Percentiles rank a stretch among this genome's conserved stretches.
These are phyloP conservation scores for Cyphomyrmex costatus DNA, from an alignment of 1,140 invertebrate species.

Conservation along the genomic window DNA sequence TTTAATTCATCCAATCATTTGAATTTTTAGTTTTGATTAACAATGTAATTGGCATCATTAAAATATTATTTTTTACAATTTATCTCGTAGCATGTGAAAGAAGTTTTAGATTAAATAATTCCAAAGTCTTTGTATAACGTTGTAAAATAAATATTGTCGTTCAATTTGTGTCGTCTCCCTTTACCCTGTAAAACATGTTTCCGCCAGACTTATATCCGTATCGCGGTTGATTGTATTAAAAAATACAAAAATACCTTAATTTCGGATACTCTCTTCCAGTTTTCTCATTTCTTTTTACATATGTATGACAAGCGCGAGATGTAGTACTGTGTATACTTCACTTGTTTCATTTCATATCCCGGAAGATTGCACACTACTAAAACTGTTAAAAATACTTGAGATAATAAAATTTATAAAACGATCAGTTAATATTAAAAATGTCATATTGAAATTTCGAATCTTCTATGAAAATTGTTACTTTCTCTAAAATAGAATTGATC, in stretches of 20 bases:
- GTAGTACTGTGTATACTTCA: not conserved
- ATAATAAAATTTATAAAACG: not conserved
- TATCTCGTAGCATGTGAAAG: not conserved
- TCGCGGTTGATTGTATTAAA: constrained; percentile 10
- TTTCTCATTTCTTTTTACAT: not conserved
- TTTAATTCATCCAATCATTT: not conserved
- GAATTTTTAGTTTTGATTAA: constrained; percentile 21
- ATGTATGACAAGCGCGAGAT: constrained; percentile 1
- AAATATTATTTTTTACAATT: not conserved
- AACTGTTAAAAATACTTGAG: not conserved
- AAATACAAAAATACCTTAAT: constrained; percentile 42
- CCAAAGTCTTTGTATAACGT: not conserved
- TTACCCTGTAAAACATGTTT: not conserved
- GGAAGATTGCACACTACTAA: not conserved
- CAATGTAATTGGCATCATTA: not conserved
- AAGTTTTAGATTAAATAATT: not conserved
- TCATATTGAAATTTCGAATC: not conserved
- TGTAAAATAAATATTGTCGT: not conserved
- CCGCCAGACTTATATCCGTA: no score
- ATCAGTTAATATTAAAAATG: constrained; percentile 3
- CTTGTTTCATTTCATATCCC: not conserved
- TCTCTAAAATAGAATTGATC: not conserved
- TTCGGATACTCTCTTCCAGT: constrained; percentile 6
- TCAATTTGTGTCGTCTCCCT: not conserved
- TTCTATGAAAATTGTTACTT: constrained; percentile 1